These are phyloP conservation scores for Gymnarchus niloticus DNA, from an alignment of 2,113 vertebrate species.

Conservation along the genomic window DNA sequence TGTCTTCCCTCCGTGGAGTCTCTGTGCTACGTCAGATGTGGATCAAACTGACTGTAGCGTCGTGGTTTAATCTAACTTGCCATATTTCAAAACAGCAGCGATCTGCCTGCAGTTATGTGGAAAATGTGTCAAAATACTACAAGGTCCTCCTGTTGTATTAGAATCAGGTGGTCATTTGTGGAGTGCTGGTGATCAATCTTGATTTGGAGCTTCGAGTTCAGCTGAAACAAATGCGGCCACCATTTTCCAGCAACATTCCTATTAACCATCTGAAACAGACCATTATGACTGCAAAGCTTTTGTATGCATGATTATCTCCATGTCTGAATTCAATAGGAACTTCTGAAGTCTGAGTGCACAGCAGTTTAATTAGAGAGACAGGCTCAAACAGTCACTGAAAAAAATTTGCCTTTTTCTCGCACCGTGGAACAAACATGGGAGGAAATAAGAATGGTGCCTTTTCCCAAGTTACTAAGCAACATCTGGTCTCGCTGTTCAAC, in stretches of 20 bases:
- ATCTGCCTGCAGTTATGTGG: not conserved
- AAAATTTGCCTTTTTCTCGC: not conserved
- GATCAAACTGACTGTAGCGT: not conserved
- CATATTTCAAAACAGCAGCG: not conserved
- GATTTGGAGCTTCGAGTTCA: not conserved
- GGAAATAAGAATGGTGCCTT: not conserved
- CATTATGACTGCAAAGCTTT: not conserved
- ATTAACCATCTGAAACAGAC: not conserved
- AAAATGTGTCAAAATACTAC: not conserved
- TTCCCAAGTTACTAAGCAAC: too few species aligned
- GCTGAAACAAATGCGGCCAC: not conserved
- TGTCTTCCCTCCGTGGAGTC: not conserved
- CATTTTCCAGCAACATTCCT: not conserved
- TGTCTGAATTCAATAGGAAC: not conserved
- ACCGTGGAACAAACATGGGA: not conserved
- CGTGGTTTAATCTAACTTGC: not conserved
- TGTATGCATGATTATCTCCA: not conserved
- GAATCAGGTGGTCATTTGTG: not conserved
- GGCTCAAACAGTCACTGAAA: not conserved
- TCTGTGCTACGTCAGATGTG: not conserved
- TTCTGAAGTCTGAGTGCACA: not conserved
- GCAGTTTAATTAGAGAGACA: not conserved
- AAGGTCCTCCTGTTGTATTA: not conserved
- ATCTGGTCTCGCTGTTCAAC: too few species aligned
- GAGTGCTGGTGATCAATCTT: not conserved